These are phyloP conservation scores for Verasper variegatus DNA, from an alignment of 2,113 vertebrate genomes.

Conservation along the genomic window DNA sequence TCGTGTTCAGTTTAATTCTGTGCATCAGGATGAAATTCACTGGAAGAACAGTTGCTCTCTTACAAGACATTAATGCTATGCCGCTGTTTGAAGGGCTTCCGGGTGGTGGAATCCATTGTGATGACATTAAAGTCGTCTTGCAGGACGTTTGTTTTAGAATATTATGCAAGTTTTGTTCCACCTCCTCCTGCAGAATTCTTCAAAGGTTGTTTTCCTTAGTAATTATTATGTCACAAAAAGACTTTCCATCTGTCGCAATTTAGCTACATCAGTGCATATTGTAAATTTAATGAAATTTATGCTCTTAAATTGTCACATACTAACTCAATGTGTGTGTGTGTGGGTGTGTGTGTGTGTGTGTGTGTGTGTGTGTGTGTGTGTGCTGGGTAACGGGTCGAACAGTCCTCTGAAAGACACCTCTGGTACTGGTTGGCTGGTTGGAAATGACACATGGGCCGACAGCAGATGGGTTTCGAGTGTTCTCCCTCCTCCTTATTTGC, in stretches of 20 bases:
- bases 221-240: slow-evolving; percentile 15
- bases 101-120: too few species aligned
- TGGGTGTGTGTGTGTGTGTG: slow-evolving; percentile 15
- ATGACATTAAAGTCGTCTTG: too few species aligned
- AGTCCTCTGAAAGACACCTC: slow-evolving; percentile 34
- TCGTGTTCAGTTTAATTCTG: slow-evolving; percentile 27
- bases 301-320: slow-evolving; percentile 37
- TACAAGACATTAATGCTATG: neutral
- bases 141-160: too few species aligned
- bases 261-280: slow-evolving; percentile 40
- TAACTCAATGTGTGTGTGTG: slow-evolving; percentile 39
- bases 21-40: slow-evolving; percentile 11
- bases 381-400: slow-evolving; percentile 17
- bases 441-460: slow-evolving; percentile 56
- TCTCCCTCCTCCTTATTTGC: slow-evolving; percentile 23
- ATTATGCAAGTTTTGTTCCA: neutral
- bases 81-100: too few species aligned
- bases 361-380: slow-evolving; percentile 3
- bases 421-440: slow-evolving; percentile 55
- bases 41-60: too few species aligned
- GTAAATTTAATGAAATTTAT: slow-evolving; percentile 59
- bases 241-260: slow-evolving; percentile 45
- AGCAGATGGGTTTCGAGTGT: slow-evolving; percentile 51
- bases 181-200: neutral
- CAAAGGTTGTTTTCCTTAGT: neutral